Percentiles rank a stretch among this genome's conserved stretches.
phyloP scores from a whole-genome alignment of 2,888 invertebrate species.

The Anodontia alba region DNA sequence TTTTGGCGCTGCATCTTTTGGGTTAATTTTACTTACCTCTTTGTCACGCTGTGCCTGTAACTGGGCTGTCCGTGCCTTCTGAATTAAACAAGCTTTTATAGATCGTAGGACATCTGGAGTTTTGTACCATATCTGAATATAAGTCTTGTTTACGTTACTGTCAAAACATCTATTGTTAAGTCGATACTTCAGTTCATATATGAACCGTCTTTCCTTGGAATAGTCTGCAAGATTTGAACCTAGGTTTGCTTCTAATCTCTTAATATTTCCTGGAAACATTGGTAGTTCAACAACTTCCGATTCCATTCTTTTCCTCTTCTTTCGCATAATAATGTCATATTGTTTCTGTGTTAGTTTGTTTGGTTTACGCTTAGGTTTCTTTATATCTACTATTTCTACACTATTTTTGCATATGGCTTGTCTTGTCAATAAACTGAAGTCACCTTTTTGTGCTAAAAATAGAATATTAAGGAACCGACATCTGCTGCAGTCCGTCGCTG shows the following conservation, averaged over 20 bases:
- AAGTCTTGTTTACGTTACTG: not conserved
- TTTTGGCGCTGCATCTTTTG: too few species aligned
- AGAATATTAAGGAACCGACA: constrained; percentile 1
- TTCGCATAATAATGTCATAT: not conserved
- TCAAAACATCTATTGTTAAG: not conserved
- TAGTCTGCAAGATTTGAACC: not conserved
- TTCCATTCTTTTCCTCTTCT: not conserved
- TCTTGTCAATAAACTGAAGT: not conserved
- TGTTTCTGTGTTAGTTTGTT: not conserved
- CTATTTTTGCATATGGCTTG: not conserved
- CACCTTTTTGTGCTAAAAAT: not conserved
- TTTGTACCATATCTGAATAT: not conserved
- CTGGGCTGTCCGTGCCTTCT: not conserved
- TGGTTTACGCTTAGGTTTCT: not conserved
- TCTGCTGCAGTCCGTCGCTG: constrained; percentile 2
- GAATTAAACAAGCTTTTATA: not conserved
- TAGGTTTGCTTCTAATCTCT: not conserved
- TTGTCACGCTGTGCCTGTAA: not conserved
- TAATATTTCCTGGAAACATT: constrained; percentile 13
- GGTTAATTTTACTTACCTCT: not conserved
- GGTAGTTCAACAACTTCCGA: not conserved
- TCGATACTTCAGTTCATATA: not conserved
- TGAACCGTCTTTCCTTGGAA: not conserved
- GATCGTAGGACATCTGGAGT: not conserved
- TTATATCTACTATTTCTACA: not conserved